Base-by-base conservation (phyloP, 2,888 invertebrate species). In the Lissonota sp. region DNA sequence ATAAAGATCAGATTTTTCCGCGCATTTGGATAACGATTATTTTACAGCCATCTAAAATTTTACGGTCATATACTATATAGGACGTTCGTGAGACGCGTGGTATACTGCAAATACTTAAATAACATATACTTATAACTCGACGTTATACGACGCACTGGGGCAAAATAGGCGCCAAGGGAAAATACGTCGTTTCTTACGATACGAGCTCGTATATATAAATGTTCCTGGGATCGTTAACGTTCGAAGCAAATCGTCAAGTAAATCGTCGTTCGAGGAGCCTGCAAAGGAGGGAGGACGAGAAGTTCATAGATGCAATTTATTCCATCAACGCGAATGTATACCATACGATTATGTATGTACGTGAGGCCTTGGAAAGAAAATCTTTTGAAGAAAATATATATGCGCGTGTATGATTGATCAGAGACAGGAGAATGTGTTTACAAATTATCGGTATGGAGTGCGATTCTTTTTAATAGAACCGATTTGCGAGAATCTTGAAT, bases 231-330 rank as follows among this genome's bases (percentile, higher is more conserved):
- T 69, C 67, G 51, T 42, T 69, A 16, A 44, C 53, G 55, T 55
- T 69, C 3, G 26, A 69, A 55, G 44, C 44, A 69, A 69, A 26
- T 26, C 26, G 26, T 26, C 26, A 26, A 26, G 26, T 26, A 26
- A 26, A 26, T 39, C 37, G 39, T 16, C 26, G 26, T 55, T 44
- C 26, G 26, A 26, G 26, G 26, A 3, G n/a, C n/a, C n/a, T n/a
- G n/a, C n/a, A n/a, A 26, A 26, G 26, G 26, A 26, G 26, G 26
- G 26, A 26, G 44, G 44, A 42, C 4, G 67, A 42, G 40, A 53
- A 67, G 66, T 67, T 67, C 53, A 55, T 42, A 67, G 53, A 69
- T 51, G 64, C 37, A 26, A 66, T 66, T 53, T 53, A 53, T 53
- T 53, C 12, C 16, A 42, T 6, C 16, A 44, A 14, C 42, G 4